These are phyloP conservation scores for Caligus rogercresseyi DNA, from an alignment of 1,140 invertebrate genomes.

Conservation along the genomic window DNA sequence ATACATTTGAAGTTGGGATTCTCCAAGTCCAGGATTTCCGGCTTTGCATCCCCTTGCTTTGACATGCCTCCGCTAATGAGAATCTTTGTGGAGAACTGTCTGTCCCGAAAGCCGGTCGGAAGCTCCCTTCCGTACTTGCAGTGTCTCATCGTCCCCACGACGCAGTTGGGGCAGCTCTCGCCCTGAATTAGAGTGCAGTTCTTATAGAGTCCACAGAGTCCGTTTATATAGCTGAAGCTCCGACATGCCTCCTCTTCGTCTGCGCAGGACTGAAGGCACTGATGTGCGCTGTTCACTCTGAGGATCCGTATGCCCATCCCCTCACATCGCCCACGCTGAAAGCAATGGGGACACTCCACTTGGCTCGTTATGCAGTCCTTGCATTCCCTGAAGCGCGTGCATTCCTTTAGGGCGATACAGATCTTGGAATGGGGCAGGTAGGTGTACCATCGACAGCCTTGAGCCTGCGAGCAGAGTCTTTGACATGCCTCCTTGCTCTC, in stretches of 20 bases:
- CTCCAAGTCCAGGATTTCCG: neutral
- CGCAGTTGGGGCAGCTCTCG: neutral
- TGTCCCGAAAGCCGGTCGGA: neutral
- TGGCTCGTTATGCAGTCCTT: neutral
- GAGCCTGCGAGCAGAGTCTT: neutral
- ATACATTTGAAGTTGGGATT: neutral
- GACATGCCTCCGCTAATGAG: neutral
- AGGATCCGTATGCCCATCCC: neutral
- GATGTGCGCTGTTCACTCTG: neutral
- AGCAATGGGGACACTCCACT: neutral
- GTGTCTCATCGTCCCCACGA: neutral
- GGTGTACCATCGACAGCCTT: neutral
- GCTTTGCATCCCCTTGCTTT: neutral
- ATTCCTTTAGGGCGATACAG: neutral
- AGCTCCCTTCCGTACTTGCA: neutral
- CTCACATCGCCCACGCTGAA: neutral
- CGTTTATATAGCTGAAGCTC: neutral
- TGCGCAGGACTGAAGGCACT: neutral
- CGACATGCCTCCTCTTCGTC: neutral
- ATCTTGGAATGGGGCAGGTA: neutral
- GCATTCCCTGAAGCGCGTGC: neutral
- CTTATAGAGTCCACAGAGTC: neutral
- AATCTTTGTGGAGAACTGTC: neutral
- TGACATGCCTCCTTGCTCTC: neutral
- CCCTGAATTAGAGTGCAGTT: neutral